Evolutionary conservation across 1,140 invertebrate species (phyloP).

Genomic region (Gryon sp.): DNA sequence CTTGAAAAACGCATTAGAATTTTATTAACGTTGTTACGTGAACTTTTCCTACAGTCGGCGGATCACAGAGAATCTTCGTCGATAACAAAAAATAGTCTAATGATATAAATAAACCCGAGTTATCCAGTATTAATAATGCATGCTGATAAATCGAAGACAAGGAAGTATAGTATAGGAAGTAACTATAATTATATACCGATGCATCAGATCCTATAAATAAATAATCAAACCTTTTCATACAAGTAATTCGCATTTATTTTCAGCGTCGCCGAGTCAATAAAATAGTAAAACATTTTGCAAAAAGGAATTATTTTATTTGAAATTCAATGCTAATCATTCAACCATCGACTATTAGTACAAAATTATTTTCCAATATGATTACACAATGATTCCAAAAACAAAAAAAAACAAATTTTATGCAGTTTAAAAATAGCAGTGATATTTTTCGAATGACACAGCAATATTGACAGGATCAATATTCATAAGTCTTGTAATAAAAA

Average conservation of each 20-base stretch:
- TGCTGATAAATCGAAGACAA: conserved; percentile 30
- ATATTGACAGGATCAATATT: too few species aligned
- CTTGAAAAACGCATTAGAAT: neutral
- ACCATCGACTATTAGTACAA: too few species aligned
- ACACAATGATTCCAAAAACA: too few species aligned
- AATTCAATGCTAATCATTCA: too few species aligned
- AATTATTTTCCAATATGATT: too few species aligned
- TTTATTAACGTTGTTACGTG: conserved; percentile 6
- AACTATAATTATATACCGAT: conserved; percentile 33
- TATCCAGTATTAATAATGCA: conserved; percentile 29
- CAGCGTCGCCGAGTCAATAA: neutral
- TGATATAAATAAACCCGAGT: conserved; percentile 27
- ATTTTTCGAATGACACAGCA: too few species aligned
- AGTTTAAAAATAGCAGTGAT: too few species aligned
- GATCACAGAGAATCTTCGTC: conserved; percentile 17
- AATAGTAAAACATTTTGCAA: conserved; percentile 2
- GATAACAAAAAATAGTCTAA: conserved; percentile 39
- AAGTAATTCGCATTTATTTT: conserved; percentile 14
- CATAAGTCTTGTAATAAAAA: too few species aligned
- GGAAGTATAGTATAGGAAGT: conserved; percentile 27
- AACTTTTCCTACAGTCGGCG: conserved; percentile 3
- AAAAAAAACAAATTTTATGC: too few species aligned
- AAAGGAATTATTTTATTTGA: neutral
- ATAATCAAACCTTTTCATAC: conserved; percentile 18
- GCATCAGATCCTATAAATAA: conserved; percentile 26